Evolutionary conservation across 2,113 vertebrate genomes (phyloP).

Genomic region (Condylura cristata): DNA sequence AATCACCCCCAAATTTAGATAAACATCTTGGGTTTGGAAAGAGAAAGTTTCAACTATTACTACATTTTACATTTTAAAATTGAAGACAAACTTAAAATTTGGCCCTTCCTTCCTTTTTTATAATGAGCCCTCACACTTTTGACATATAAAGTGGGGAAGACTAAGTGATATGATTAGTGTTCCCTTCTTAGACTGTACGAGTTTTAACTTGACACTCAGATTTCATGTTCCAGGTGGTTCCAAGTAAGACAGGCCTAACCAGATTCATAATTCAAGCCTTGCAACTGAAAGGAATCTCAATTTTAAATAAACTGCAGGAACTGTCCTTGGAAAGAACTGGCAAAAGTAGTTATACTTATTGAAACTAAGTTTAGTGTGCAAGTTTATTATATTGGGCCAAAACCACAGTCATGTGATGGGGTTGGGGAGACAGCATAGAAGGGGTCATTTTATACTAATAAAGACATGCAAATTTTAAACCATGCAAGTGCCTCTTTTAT

Average conservation of each 20-base stretch:
- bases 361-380: neutral
- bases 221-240: constrained; percentile 15
- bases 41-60: neutral
- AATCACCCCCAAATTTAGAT: neutral
- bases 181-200: neutral
- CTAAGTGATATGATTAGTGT: constrained; percentile 17
- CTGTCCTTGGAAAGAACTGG: constrained; percentile 31
- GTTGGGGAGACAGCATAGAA: neutral
- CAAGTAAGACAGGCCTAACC: constrained; percentile 30
- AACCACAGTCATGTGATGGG: neutral
- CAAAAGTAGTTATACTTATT: constrained; percentile 1
- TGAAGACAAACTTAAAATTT: neutral
- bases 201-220: constrained; percentile 18
- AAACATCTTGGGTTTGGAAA: neutral
- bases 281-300: constrained; percentile 11
- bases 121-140: constrained; percentile 20
- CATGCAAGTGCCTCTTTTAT: neutral
- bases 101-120: neutral
- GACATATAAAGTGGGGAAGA: neutral
- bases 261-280: constrained; percentile 1
- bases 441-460: neutral
- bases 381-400: neutral
- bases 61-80: neutral
- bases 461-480: neutral
- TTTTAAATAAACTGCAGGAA: constrained; percentile 62